Base-by-base conservation (phyloP, 2,888 invertebrate species). In the Beris morrisii region DNA sequence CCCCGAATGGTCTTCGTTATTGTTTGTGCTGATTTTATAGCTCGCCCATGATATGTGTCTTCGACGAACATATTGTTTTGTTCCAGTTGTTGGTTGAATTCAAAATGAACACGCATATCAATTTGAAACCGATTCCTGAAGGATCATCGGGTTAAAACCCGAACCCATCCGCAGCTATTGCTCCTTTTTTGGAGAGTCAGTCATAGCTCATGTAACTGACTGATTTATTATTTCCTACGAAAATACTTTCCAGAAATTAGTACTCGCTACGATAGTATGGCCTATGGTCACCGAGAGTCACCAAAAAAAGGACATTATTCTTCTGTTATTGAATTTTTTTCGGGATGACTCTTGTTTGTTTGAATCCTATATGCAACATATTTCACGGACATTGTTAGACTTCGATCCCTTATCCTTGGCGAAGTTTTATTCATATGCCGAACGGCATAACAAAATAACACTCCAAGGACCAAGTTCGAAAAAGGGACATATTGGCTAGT, bases 251-350 rank as follows among this genome's bases (percentile, higher is more conserved):
- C n/a, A 46, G 59, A 59, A 59, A 59, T 59, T 59, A 59, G 59
- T 59, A 59, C 59, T 50, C 59, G 48, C 59, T 59, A 3, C 2
- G 59, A 59, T 50, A 30, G 43, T 48, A 59, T 46, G 59, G 59
- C 32, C 59, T 43, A 48, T 59, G 59, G 59, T 59, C 59, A 50
- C 59, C 48, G 32, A 59, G 58, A 57, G 48, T 38, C 50, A 12
- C 58, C 32, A 54, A 55, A 54, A 64, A 65, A 65, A 59, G 61
- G 61, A 65, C 57, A 53, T 57, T 64, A 52, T 57, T 57, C 56
- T 67, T 67, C 61, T 58, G 13, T 59, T 65, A 69, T 67, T 65
- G 65, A 67, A 67, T 67, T 67, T 69, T 43, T 61, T 67, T 57
- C 52, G 38, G 54, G 11, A 45, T 15, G 59, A 52, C n/a, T 31